Evolutionary conservation across 2,797 vertebrate species (phyloP), one percentile per base, ranked within the genome.

Genomic region (Crypturellus tataupa): DNA sequence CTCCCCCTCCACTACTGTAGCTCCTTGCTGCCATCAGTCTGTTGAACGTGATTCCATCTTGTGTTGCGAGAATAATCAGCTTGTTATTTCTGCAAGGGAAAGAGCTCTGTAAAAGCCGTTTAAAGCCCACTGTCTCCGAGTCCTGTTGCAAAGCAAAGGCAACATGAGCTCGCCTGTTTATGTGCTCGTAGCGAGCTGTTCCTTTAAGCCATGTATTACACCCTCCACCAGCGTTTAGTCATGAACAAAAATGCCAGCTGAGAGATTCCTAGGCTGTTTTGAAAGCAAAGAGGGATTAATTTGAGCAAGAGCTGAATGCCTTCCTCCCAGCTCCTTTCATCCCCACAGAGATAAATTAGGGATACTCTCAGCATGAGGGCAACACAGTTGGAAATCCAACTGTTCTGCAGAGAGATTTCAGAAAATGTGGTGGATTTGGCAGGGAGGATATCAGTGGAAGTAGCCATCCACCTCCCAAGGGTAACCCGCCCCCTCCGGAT

Each of bases 271-370:
- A 72, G 75, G 80, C 67, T 90, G 56, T 91, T 93, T 60, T 87
- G 80, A 94, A 95, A 96, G 92, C 73, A 82, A 42, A 89, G 90
- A 68, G 49, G 71, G 89, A 93, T 95, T 93, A 85, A 77, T 94
- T 29, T 92, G 49, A 85, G 69, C 68, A 60, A 77, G 89, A 90
- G 47, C 70, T 78, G 60, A 70, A 93, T 76, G 84, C 80, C 53
- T 90, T 88, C 80, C 76, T 93, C 72, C 70, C n/a, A 47, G 63
- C 75, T 91, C 16, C 60, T 85, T 94, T 96, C 87, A 89, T 92
- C 42, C 83, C 67, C 56, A 68, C 1, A 0, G 59, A 87, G 93
- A 85, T 73, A 94, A 96, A 94, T 92, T 89, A 80, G 81, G 93
- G 87, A 85, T 90, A 81, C 70, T 85, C 56, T 75, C 86, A 87